Base-by-base conservation (phyloP, 2,888 invertebrate species). In the Salticus scenicus region DNA sequence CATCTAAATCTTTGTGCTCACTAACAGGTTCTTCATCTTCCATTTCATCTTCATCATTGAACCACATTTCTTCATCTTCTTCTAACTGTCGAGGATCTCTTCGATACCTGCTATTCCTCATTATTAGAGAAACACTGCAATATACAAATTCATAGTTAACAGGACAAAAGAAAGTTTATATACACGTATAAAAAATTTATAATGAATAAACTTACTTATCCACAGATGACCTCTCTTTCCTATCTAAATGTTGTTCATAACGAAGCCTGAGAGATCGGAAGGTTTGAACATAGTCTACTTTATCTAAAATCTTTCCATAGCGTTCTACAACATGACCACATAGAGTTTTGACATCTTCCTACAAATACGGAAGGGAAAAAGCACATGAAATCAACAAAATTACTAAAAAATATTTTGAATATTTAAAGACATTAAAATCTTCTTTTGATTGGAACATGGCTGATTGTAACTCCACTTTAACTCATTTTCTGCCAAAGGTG, bases 61-160 rank as follows among this genome's bases (percentile, higher is more conserved):
- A 98, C 98, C 98, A 99, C 94, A 98, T 96, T 92, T 98, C 98
- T 91, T 99, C 98, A 90, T 98, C 98, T 90, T 98, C 98, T 89
- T 99, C 98, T 90, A 98, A 94, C 91, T 97, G 96, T 79, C 98
- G 94, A 89, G 97, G 96, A 92, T 98, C 98, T 88, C 98, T 94
- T 88, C 98, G 93, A 92, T 96, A 98, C 89, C 98, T 94, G 84
- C 90, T 91, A 88, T 90, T 91, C 31, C 79, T 77, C 72, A 87
- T 76, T 72, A 88, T 82, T 7, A 87, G 66, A 42, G 83, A 71
- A 42, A 87, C 82, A 76, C 85, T 84, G 77, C 0, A 88, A 86
- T 41, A 24, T 30, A 41, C 24, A 51, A 47, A 72, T 31, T 57
- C 17, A 71, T 69, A 75, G 74, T 41, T 41, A 72, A 47, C 31